Evolutionary conservation across 2,888 invertebrate genomes (phyloP).

Genomic region (Diarsia mendica): DNA sequence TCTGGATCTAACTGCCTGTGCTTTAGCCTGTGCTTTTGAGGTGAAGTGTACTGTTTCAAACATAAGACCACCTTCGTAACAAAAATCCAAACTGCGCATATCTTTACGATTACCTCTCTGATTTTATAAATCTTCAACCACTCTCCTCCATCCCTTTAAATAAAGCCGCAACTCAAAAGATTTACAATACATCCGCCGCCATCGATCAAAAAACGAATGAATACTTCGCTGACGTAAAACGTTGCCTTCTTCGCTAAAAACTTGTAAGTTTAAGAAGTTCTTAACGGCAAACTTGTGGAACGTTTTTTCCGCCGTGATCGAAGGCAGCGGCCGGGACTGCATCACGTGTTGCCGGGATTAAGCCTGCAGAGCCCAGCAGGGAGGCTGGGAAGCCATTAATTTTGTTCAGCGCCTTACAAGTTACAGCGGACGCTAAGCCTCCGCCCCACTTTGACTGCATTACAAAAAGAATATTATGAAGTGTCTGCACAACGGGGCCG

Average conservation of each 20-base stretch:
- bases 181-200: conserved; percentile 18
- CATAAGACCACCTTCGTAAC: not conserved
- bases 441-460: conserved; percentile 73
- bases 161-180: conserved; percentile 22
- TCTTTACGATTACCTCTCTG: not conserved
- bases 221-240: conserved; percentile 33
- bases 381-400: conserved; percentile 78
- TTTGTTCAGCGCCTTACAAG: conserved; percentile 82
- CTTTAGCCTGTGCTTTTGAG: no score
- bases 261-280: conserved; percentile 52
- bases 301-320: conserved; percentile 60
- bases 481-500: conserved; percentile 68
- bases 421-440: conserved; percentile 78
- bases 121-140: not conserved
- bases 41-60: not conserved
- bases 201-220: conserved; percentile 51
- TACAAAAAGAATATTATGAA: conserved; percentile 77
- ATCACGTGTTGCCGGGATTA: conserved; percentile 78
- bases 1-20: no score
- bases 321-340: conserved; percentile 66
- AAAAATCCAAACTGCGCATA: not conserved
- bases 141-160: not conserved
- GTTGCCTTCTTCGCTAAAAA: conserved; percentile 59
- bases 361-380: conserved; percentile 69
- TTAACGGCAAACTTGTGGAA: conserved; percentile 60